A percentile compares a stretch with the other conserved stretches of the same genome.
These are phyloP conservation scores for Eudyptes chrysolophus DNA, from an alignment of 2,113 vertebrate genomes.

Conservation along the genomic window DNA sequence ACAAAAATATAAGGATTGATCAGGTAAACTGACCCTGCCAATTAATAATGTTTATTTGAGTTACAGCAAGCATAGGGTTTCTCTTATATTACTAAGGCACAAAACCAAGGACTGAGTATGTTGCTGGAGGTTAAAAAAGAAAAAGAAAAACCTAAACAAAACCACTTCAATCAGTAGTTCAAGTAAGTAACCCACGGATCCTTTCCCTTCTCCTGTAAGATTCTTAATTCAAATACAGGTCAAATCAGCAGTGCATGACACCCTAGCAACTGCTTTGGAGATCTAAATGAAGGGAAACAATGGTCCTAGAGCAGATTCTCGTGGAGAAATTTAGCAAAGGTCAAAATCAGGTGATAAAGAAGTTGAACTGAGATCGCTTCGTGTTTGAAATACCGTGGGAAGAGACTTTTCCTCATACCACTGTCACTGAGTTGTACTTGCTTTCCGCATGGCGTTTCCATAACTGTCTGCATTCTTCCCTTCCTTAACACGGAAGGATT, in stretches of 20 bases:
- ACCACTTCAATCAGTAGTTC: neutral
- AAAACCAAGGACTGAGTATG: neutral
- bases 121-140: neutral
- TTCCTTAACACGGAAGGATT: neutral
- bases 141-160: neutral
- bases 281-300: neutral
- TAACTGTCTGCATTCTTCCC: neutral
- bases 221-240: neutral
- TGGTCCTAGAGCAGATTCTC: neutral
- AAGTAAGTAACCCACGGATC: neutral
- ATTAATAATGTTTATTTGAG: slow-evolving; percentile 30
- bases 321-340: neutral
- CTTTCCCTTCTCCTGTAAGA: neutral
- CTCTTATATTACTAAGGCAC: neutral
- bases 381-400: neutral
- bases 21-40: neutral
- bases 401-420: neutral
- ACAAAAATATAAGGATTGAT: neutral
- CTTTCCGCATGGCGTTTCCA: neutral
- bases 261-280: neutral
- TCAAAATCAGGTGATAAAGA: neutral
- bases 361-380: neutral
- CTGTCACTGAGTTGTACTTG: neutral
- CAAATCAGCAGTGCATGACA: neutral
- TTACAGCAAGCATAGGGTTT: neutral